Conservation (phyloP, 1,140 invertebrate genomes). For the Diprion similis region DNA sequence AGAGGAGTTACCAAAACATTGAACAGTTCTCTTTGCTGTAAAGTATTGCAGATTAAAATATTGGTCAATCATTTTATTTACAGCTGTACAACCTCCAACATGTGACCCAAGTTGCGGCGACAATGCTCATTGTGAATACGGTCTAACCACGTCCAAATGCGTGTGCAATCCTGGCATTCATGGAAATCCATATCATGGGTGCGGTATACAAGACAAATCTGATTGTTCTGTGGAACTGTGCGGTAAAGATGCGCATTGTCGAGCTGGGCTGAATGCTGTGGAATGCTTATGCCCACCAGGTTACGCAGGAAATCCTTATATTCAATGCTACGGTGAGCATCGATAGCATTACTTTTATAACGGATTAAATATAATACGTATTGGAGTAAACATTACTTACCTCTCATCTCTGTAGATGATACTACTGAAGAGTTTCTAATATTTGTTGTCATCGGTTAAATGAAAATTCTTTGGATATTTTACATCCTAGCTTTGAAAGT, state of each 20-base stretch:
- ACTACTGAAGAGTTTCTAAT: no score
- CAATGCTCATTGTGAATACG: conserved; percentile 89
- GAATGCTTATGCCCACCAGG: conserved; percentile 85
- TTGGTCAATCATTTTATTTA: conserved; percentile 47
- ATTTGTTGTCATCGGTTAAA: no score
- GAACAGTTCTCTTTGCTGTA: neutral
- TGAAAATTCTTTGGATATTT: no score
- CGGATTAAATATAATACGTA: no score
- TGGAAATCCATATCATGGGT: conserved; percentile 88
- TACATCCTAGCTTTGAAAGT: no score
- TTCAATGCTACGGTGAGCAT: conserved; percentile 74
- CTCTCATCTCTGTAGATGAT: no score
- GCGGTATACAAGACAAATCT: conserved; percentile 72
- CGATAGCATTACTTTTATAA: no score
- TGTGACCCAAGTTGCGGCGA: conserved; percentile 82
- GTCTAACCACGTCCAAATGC: conserved; percentile 73
- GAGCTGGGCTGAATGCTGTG: conserved; percentile 73
- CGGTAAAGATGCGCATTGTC: conserved; percentile 80
- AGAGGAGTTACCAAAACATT: neutral
- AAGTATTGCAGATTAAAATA: neutral
- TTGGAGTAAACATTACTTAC: no score
- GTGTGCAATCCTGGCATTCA: conserved; percentile 83
- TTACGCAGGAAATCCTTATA: conserved; percentile 85
- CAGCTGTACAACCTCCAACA: conserved; percentile 77
- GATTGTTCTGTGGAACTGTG: conserved; percentile 79